phyloP scores from a whole-genome alignment of 2,888 invertebrate species.

The Leptinotarsa haldemani region DNA sequence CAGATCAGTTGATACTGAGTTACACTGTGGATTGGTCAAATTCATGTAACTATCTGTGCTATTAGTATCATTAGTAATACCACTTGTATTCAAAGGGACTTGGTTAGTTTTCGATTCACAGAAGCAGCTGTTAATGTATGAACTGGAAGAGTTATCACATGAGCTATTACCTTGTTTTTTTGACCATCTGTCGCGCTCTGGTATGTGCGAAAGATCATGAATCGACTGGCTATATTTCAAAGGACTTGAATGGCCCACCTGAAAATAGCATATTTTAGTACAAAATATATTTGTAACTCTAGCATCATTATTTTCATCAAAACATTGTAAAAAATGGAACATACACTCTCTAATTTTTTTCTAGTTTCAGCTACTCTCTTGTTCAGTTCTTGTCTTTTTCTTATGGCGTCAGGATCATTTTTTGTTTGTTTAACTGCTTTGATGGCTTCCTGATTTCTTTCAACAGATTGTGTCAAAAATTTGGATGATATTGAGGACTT shows the following conservation, averaged over 20 bases:
- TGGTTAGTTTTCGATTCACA: constrained; percentile 48
- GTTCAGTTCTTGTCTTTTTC: constrained; percentile 82
- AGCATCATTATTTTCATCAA: not conserved
- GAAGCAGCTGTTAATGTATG: constrained; percentile 51
- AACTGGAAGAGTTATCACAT: constrained; percentile 34
- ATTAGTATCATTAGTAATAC: constrained; percentile 55
- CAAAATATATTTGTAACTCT: not conserved
- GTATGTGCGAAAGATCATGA: constrained; percentile 82
- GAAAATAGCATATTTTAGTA: constrained; percentile 40
- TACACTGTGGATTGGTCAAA: constrained; percentile 48
- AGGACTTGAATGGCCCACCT: constrained; percentile 84
- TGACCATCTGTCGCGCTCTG: constrained; percentile 67
- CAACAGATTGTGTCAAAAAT: constrained; percentile 62
- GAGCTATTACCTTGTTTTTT: constrained; percentile 52
- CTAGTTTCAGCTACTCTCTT: constrained; percentile 87
- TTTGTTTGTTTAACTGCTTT: constrained; percentile 70
- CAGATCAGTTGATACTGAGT: constrained; percentile 60
- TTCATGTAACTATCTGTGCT: constrained; percentile 45
- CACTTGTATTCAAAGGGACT: constrained; percentile 48
- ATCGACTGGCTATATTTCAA: constrained; percentile 89
- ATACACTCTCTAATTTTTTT: constrained; percentile 87
- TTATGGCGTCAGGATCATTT: constrained; percentile 74
- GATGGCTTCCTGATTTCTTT: constrained; percentile 68
- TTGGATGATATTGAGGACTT: constrained; percentile 75
- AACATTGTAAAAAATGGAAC: constrained; percentile 58